Percentiles rank a stretch among this genome's conserved stretches.
phyloP scores from a whole-genome alignment of 2,797 vertebrate species.

The Geotrypetes seraphini region DNA sequence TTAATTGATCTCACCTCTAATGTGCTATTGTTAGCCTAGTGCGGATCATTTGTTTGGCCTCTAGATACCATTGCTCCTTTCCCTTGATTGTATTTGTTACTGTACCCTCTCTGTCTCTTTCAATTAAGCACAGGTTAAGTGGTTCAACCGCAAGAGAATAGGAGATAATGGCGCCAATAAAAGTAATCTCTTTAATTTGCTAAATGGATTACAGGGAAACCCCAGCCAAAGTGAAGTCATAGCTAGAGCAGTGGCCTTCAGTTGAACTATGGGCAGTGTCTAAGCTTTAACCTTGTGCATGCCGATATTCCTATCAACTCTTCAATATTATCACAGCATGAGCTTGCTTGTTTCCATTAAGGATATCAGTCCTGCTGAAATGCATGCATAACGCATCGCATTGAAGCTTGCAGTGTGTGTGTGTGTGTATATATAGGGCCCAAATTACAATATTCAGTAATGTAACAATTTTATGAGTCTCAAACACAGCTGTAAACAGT shows the following conservation, averaged over 20 bases:
- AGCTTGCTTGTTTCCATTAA: slow-evolving; percentile 1
- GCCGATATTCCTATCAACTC: slow-evolving; percentile 43
- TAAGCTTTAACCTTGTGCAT: slow-evolving; percentile 62
- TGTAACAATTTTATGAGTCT: no score
- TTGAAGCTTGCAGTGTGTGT: no score
- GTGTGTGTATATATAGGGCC: no score
- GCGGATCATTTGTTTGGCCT: slow-evolving; percentile 73
- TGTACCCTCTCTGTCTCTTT: slow-evolving; percentile 75
- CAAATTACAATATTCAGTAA: no score
- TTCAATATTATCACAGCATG: slow-evolving; percentile 3
- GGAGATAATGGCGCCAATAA: slow-evolving; percentile 75
- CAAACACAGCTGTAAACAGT: no score
- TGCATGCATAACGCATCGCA: no score
- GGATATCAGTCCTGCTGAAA: slow-evolving; percentile 1
- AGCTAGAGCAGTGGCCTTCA: slow-evolving; percentile 62
- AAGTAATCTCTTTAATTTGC: slow-evolving; percentile 78
- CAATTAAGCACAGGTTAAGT: slow-evolving; percentile 83
- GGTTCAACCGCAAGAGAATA: slow-evolving; percentile 72
- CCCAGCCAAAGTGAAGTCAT: slow-evolving; percentile 75
- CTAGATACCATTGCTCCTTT: slow-evolving; percentile 68
- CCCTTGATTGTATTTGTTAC: slow-evolving; percentile 78
- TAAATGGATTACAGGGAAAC: slow-evolving; percentile 78
- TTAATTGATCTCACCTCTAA: slow-evolving; percentile 79
- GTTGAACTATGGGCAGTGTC: slow-evolving; percentile 67
- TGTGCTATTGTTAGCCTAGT: slow-evolving; percentile 71